Conservation (phyloP, 2,888 invertebrate species). For the Maniola hyperantus region DNA sequence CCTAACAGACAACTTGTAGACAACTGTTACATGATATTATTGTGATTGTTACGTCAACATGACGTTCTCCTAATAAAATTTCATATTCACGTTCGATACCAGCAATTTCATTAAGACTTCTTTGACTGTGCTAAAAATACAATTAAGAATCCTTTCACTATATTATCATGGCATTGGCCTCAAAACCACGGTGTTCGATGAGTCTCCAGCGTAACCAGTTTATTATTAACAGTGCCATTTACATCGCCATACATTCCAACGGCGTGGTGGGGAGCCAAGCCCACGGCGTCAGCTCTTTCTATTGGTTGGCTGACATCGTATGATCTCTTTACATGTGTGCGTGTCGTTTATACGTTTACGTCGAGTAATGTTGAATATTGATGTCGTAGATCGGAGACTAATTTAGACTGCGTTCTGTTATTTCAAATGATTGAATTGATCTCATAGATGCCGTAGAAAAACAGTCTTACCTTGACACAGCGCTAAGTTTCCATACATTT, state of each 20-base stretch:
- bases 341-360: constrained; percentile 47
- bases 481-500: constrained; percentile 51
- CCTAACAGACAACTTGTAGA: no score
- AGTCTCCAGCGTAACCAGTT: constrained; percentile 68
- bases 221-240: constrained; percentile 79
- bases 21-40: no score
- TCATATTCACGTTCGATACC: background rate
- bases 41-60: background rate
- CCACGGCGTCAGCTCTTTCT: constrained; percentile 63
- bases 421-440: constrained; percentile 65
- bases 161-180: constrained; percentile 65
- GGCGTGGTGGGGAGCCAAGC: constrained; percentile 77
- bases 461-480: constrained; percentile 63
- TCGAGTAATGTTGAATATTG: constrained; percentile 52
- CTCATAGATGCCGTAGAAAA: constrained; percentile 68
- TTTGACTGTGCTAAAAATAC: constrained; percentile 10
- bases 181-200: constrained; percentile 54
- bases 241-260: constrained; percentile 69
- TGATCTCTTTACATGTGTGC: constrained; percentile 70
- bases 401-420: constrained; percentile 63
- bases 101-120: background rate
- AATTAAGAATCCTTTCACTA: constrained; percentile 39
- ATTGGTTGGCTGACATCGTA: constrained; percentile 76
- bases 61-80: background rate
- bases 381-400: constrained; percentile 66